These are phyloP conservation scores for Villa cingulata DNA, from an alignment of 2,888 invertebrate genomes.

Conservation along the genomic window DNA sequence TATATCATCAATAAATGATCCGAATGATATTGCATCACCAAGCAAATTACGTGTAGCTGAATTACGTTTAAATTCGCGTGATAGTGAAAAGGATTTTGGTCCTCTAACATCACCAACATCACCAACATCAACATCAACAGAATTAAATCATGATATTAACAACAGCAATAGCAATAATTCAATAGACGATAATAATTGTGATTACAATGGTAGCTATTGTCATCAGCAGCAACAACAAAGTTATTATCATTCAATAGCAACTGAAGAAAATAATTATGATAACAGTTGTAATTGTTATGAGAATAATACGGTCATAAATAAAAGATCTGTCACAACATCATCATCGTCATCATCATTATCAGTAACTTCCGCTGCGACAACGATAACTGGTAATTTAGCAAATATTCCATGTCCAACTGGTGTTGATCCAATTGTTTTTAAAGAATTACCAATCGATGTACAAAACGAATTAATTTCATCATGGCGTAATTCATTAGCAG, in stretches of 20 bases:
- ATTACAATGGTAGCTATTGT: neutral
- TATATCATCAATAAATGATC: conserved; percentile 21
- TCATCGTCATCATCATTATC: neutral
- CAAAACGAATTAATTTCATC: conserved; percentile 59
- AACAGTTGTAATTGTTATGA: neutral
- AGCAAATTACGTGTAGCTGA: conserved; percentile 56
- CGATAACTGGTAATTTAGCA: conserved; percentile 20
- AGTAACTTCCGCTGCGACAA: conserved; percentile 8
- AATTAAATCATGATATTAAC: neutral
- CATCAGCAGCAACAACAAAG: neutral
- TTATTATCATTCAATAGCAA: too few relatives aligned
- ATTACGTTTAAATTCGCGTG: conserved; percentile 49
- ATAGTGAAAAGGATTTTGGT: conserved; percentile 39
- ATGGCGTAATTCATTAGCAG: conserved; percentile 37
- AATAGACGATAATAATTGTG: neutral
- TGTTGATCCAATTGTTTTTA: conserved; percentile 54
- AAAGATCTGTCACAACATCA: neutral
- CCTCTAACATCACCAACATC: conserved; percentile 3
- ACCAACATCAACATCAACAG: conserved; percentile 17
- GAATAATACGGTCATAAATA: neutral
- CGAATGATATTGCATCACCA: conserved; percentile 47
- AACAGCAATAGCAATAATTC: neutral
- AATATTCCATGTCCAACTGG: conserved; percentile 47
- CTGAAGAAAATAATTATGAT: neutral
- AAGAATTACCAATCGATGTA: conserved; percentile 54